phyloP scores from a whole-genome alignment of 2,888 invertebrate species.

The Bellardia pandia region DNA sequence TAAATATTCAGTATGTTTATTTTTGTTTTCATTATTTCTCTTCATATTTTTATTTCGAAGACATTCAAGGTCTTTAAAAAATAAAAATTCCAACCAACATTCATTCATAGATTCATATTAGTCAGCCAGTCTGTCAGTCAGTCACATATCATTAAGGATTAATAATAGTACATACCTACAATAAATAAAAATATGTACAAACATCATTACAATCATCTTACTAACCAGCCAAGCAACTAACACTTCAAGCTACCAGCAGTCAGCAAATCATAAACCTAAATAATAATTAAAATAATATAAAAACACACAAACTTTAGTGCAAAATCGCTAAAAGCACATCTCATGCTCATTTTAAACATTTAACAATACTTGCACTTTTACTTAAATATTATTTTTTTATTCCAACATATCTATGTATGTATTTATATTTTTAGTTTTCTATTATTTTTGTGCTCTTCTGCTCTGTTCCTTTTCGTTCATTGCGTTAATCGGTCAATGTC shows the following conservation, averaged over 20 bases:
- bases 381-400: conserved; percentile 12
- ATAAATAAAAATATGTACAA: not conserved
- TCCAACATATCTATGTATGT: not conserved
- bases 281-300: not conserved
- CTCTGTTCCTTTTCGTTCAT: conserved; percentile 29
- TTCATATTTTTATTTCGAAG: conserved; percentile 28
- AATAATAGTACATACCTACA: conserved; percentile 4
- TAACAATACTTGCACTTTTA: conserved; percentile 60
- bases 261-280: not conserved
- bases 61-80: conserved; percentile 56
- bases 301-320: not conserved
- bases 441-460: conserved; percentile 5
- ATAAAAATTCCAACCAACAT: conserved; percentile 23
- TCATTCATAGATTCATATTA: conserved; percentile 26
- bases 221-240: conserved; percentile 5
- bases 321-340: conserved; percentile 6
- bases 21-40: not conserved
- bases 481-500: conserved; percentile 70
- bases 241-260: not conserved
- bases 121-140: not conserved
- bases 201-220: conserved; percentile 1
- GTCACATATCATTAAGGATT: not conserved
- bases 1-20: conserved; percentile 1
- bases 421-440: conserved; percentile 7
- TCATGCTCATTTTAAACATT: conserved; percentile 6